phyloP scores from a whole-genome alignment of 2,888 invertebrate species.

The Tromatobia lineatoria region DNA sequence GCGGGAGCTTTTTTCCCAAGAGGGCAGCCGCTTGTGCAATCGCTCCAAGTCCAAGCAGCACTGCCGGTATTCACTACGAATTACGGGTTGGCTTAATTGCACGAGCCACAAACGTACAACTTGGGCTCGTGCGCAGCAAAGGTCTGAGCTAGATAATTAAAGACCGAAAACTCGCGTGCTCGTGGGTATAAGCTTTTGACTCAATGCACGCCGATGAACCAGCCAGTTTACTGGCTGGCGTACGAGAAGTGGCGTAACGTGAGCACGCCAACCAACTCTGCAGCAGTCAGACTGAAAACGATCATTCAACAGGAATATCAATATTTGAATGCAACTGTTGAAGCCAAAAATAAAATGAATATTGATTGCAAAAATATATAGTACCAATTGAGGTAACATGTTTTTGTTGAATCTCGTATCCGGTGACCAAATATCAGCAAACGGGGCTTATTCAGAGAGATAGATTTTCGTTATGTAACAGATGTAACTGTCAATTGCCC shows the following conservation, averaged over 20 bases:
- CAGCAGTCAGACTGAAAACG: neutral
- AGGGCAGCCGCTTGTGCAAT: constrained; percentile 39
- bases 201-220: constrained; percentile 45
- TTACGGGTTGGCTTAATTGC: constrained; percentile 63
- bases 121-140: constrained; percentile 34
- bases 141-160: constrained; percentile 59
- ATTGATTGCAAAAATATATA: neutral
- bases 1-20: constrained; percentile 32
- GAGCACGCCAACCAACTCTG: constrained; percentile 10
- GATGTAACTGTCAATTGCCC: too few species aligned
- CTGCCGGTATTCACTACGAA: constrained; percentile 48
- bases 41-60: constrained; percentile 13
- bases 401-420: neutral
- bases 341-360: neutral
- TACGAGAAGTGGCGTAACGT: neutral
- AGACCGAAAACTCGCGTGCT: constrained; percentile 57
- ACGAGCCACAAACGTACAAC: constrained; percentile 53
- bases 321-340: neutral
- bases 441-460: neutral
- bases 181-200: constrained; percentile 15
- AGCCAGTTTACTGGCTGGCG: constrained; percentile 48
- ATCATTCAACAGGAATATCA: too few species aligned
- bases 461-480: neutral
- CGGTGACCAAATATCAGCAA: neutral
- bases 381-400: neutral